Base-by-base conservation (phyloP, 2,888 invertebrate genomes). In the Noctua fimbriata region DNA sequence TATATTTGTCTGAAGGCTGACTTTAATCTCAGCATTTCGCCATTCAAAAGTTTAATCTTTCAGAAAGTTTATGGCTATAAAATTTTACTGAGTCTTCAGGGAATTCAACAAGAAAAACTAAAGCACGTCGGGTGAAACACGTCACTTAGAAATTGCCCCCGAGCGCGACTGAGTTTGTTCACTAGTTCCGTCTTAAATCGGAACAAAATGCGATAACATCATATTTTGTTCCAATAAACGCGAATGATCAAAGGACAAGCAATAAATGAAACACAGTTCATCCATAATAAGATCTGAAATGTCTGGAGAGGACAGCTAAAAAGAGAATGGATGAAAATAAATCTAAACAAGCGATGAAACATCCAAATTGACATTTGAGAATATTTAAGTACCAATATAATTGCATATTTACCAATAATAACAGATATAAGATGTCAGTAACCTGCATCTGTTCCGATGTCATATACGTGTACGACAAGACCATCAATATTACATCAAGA, bases 31-130 rank as follows among this genome's bases (percentile, higher is more conserved):
- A 79, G 79, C 81, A 75, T 89, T 76, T 79, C 76, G 72, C 74
- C 69, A 82, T 81, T 86, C 78, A 73, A 74, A 87, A 88, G 89
- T 89, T 88, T 84, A 89, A 84, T 84, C 84, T 88, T 79, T 88
- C 79, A 86, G 78, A 78, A 89, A 88, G 88, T 88, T 88, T 86
- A 83, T 76, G 70, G 88, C 89, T 74, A 89, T 88, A 89, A 82
- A 89, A 87, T 88, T 82, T 89, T 88, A 87, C 75, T 76, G 81
- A 76, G 83, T 87, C 89, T 86, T 83, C 77, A 58, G 87, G 87
- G 84, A 80, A 83, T 79, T 73, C 77, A 76, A 72, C 41, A 77
- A 77, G 76, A 86, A 86, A 86, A 90, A 90, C 73, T 89, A 83
- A 83, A 80, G 76, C 77, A 87, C 86, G 85, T 87, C 73, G 78